Evolutionary conservation across 2,888 invertebrate species (phyloP).

Genomic region (Rapana venosa): DNA sequence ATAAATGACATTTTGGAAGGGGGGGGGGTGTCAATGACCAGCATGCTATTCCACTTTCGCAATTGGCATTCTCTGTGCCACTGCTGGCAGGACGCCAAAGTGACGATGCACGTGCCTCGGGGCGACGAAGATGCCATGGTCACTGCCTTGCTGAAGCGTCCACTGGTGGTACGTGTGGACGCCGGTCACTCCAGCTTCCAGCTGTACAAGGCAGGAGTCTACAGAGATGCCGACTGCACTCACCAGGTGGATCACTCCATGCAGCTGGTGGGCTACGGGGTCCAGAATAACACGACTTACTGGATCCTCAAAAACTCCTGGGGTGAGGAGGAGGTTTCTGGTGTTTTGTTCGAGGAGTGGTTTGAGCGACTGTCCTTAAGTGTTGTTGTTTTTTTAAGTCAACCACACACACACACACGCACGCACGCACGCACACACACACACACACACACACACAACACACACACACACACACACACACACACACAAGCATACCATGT

Average conservation of each 20-base stretch:
- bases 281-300: slow-evolving; percentile 28
- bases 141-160: slow-evolving; percentile 52
- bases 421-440: not conserved
- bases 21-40: no score
- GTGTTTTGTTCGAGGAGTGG: not conserved
- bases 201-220: slow-evolving; percentile 47
- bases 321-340: slow-evolving; percentile 32
- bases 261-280: slow-evolving; percentile 50
- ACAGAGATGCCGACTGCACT: slow-evolving; percentile 35
- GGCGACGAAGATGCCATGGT: slow-evolving; percentile 55
- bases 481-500: not conserved
- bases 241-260: slow-evolving; percentile 42
- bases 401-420: not conserved
- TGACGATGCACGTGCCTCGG: slow-evolving; percentile 47
- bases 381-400: no score
- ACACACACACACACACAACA: not conserved
- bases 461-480: not conserved
- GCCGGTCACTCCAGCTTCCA: slow-evolving; percentile 64
- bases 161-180: slow-evolving; percentile 60
- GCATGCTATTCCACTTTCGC: not conserved
- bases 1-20: no score
- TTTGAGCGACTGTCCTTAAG: no score
- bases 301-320: slow-evolving; percentile 50
- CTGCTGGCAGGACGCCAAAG: slow-evolving; percentile 48
- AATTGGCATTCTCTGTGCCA: not conserved